These are phyloP conservation scores for Drusus annulatus DNA, from an alignment of 1,140 invertebrate genomes.

Conservation along the genomic window DNA sequence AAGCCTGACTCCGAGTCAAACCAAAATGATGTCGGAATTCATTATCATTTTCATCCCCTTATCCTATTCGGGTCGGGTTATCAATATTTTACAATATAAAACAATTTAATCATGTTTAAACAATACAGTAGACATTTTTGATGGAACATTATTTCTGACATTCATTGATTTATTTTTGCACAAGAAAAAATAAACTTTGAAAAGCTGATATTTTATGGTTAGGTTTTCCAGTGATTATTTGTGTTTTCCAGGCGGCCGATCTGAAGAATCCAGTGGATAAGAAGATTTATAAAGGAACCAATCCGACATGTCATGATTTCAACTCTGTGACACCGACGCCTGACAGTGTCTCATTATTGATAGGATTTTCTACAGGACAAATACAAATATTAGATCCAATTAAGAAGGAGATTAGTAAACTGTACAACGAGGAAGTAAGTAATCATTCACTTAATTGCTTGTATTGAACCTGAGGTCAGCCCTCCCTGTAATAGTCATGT, in stretches of 20 bases:
- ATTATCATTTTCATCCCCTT: too few species aligned
- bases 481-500: background rate
- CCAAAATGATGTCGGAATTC: too few species aligned
- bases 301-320: slow-evolving; percentile 99
- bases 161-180: too few species aligned
- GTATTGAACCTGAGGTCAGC: slow-evolving; percentile 16
- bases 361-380: slow-evolving; percentile 97
- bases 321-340: slow-evolving; percentile 87
- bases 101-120: too few species aligned
- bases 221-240: background rate
- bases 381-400: slow-evolving; percentile 98
- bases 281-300: slow-evolving; percentile 98
- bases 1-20: too few species aligned
- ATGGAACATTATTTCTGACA: too few species aligned
- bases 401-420: slow-evolving; percentile 94
- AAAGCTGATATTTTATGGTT: too few species aligned
- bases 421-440: slow-evolving; percentile 98
- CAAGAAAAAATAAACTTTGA: too few species aligned
- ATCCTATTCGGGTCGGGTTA: too few species aligned
- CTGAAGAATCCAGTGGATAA: slow-evolving; percentile 97
- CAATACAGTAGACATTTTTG: too few species aligned
- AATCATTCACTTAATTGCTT: slow-evolving; percentile 36
- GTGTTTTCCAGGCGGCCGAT: slow-evolving; percentile 87
- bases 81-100: too few species aligned
- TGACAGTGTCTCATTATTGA: slow-evolving; percentile 89